These are phyloP conservation scores for Salminus brasiliensis DNA, from an alignment of 2,113 vertebrate genomes.

Conservation along the genomic window DNA sequence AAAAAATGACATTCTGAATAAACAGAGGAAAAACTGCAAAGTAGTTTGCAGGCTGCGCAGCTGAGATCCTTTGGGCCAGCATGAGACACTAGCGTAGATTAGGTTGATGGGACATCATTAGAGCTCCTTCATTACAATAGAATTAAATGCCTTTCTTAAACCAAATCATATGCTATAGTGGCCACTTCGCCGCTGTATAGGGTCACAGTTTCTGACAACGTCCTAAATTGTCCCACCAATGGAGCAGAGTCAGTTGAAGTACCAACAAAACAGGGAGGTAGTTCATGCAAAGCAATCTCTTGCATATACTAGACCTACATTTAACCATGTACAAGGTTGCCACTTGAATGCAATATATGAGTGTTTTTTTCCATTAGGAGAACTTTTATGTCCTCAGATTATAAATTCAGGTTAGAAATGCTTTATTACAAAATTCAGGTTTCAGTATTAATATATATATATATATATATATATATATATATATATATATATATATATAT, in stretches of 20 bases:
- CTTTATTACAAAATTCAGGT: no score
- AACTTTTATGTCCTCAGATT: no score
- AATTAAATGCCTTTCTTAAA: background rate
- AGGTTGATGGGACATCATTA: background rate
- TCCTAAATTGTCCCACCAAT: background rate
- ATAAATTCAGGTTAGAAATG: no score
- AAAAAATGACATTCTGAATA: slow-evolving; percentile 4
- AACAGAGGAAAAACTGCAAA: background rate
- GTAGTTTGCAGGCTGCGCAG: background rate
- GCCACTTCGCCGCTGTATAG: background rate
- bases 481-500: no score
- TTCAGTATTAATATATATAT: no score
- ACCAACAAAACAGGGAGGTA: no score
- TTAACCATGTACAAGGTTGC: no score
- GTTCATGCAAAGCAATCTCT: no score
- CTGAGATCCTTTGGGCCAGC: background rate
- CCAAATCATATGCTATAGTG: slow-evolving; percentile 1
- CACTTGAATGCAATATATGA: no score
- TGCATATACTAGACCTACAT: no score
- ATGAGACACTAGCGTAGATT: background rate
- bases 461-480: no score
- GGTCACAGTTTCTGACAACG: background rate
- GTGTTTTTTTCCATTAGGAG: no score
- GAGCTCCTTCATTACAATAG: background rate
- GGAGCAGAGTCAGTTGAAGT: background rate